A percentile compares a stretch with the other conserved stretches of the same genome.
Evolutionary conservation across 2,797 vertebrate genomes (phyloP).

Genomic region (Adelosebastes latens): DNA sequence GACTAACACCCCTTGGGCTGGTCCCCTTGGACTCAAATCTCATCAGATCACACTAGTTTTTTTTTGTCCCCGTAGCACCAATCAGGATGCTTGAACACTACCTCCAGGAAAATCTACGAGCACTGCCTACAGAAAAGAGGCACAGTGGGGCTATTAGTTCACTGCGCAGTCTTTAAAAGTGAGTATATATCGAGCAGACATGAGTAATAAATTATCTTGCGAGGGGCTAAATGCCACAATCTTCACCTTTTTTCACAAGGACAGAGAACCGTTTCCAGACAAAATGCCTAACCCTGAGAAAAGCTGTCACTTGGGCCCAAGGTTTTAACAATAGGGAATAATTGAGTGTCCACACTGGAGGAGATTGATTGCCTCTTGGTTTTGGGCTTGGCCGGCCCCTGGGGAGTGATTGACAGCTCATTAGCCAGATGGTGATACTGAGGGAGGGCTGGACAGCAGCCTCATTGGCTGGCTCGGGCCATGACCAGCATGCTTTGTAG

Average conservation of each 20-base stretch:
- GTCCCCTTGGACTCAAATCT: conserved; percentile 15
- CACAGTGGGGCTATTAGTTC: conserved; percentile 23
- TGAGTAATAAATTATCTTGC: conserved; percentile 18
- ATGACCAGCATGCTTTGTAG: conserved; percentile 53
- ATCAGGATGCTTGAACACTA: conserved; percentile 26
- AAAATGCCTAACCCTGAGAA: conserved; percentile 17
- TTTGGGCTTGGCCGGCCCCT: conserved; percentile 58
- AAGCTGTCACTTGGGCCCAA: conserved; percentile 32
- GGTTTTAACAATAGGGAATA: conserved; percentile 65
- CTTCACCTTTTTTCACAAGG: conserved; percentile 10
- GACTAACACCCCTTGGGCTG: conserved; percentile 5
- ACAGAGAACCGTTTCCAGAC: conserved; percentile 20
- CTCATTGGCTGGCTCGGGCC: conserved; percentile 53
- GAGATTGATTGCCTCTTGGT: conserved; percentile 73
- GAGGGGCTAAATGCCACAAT: conserved; percentile 15
- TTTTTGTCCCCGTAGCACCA: conserved; percentile 16
- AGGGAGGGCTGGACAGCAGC: conserved; percentile 56
- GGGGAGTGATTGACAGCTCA: conserved; percentile 79
- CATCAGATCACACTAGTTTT: conserved; percentile 20
- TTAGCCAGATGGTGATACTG: conserved; percentile 80
- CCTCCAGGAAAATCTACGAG: conserved; percentile 31
- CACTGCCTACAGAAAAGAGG: conserved; percentile 5
- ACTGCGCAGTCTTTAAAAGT: conserved; percentile 30
- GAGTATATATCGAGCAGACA: conserved; percentile 7
- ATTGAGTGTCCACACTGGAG: conserved; percentile 58